These are phyloP conservation scores for Copsychus sechellarum DNA, from an alignment of 2,113 vertebrate species.

Conservation along the genomic window DNA sequence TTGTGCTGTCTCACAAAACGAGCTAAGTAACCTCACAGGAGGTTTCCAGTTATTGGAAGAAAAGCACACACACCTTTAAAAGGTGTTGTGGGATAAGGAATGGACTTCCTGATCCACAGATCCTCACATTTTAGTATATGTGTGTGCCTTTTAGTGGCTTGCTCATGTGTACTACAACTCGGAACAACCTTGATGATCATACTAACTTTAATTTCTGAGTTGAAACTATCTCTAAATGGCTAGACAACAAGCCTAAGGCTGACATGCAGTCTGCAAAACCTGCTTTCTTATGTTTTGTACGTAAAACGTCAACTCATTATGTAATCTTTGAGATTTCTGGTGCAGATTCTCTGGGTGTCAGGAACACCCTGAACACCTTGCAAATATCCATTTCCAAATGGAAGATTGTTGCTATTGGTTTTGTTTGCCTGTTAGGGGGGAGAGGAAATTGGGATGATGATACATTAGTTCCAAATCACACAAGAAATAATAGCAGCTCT, in stretches of 20 bases:
- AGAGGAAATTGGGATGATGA: not conserved
- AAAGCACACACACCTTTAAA: not conserved
- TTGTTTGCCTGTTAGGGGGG: not conserved
- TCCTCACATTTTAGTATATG: not conserved
- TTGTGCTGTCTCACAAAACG: not conserved
- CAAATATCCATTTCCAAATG: not conserved
- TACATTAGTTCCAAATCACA: not conserved
- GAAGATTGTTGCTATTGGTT: not conserved
- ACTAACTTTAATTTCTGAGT: not conserved
- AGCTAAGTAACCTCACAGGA: not conserved
- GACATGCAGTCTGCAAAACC: not conserved
- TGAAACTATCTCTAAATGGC: not conserved
- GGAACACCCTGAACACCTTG: not conserved
- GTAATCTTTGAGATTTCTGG: not conserved
- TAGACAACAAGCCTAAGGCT: not conserved
- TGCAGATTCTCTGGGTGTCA: not conserved
- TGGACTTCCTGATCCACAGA: not conserved
- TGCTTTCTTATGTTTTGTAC: not conserved
- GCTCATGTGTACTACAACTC: not conserved
- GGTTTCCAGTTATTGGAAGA: not conserved
- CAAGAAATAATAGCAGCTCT: not conserved
- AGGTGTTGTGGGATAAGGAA: rapidly evolving
- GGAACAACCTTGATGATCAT: not conserved
- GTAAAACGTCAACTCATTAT: rapidly evolving
- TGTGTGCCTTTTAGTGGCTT: not conserved